Percentiles rank a stretch among this genome's conserved stretches.
phyloP scores from a whole-genome alignment of 2,888 invertebrate genomes.

The Lissonota sp. region DNA sequence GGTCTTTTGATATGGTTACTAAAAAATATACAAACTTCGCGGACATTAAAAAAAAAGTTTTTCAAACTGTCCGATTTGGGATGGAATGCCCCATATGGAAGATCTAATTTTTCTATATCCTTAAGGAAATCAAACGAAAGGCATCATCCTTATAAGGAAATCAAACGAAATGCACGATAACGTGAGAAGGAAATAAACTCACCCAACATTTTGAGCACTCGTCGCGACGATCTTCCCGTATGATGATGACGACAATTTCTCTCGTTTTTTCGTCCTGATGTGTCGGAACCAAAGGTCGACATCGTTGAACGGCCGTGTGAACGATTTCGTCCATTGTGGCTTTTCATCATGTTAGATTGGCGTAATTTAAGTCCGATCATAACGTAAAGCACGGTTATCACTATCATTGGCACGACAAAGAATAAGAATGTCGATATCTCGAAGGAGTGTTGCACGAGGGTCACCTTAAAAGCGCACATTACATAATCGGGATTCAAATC shows the following conservation, averaged over 20 bases:
- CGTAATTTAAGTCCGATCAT: slow-evolving; percentile 84
- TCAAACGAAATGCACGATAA: too few relatives aligned
- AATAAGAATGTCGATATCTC: slow-evolving; percentile 87
- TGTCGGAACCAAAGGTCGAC: background rate
- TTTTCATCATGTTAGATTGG: slow-evolving; percentile 84
- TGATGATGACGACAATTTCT: slow-evolving; percentile 71
- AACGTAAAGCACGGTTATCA: slow-evolving; percentile 86
- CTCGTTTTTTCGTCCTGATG: slow-evolving; percentile 35
- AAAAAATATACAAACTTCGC: too few relatives aligned
- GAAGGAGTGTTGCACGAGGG: slow-evolving; percentile 85
- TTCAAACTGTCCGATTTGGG: too few relatives aligned
- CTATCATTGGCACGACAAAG: slow-evolving; percentile 87
- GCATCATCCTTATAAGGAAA: too few relatives aligned
- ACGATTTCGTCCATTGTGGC: slow-evolving; percentile 69
- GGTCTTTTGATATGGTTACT: too few relatives aligned
- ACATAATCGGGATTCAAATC: slow-evolving; percentile 84
- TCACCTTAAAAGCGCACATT: slow-evolving; percentile 83
- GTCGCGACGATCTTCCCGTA: slow-evolving; percentile 86
- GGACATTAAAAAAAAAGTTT: too few relatives aligned
- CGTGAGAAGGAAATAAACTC: slow-evolving; percentile 78
- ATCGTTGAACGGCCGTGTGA: slow-evolving; percentile 10
- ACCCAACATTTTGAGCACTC: slow-evolving; percentile 92
- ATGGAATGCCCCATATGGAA: too few relatives aligned
- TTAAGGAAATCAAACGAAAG: too few relatives aligned
- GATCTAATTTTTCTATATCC: too few relatives aligned